phyloP scores from a whole-genome alignment of 2,888 invertebrate genomes.

The Gymnocheta viridis region DNA sequence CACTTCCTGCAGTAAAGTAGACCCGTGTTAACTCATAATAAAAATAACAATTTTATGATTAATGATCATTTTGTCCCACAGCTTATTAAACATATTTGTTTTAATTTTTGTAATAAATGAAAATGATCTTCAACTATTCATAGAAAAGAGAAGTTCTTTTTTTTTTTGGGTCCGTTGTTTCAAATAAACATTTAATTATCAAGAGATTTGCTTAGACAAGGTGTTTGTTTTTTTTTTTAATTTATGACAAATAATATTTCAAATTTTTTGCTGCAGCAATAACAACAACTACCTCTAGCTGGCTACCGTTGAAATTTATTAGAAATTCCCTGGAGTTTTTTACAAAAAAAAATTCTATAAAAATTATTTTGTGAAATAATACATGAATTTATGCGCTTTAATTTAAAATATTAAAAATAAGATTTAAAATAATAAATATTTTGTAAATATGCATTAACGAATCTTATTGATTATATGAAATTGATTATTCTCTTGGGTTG shows the following conservation, averaged over 20 bases:
- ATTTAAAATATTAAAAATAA: constrained; percentile 43
- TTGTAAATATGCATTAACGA: constrained; percentile 58
- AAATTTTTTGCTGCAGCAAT: not conserved
- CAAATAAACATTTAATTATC: constrained; percentile 55
- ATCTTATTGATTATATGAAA: constrained; percentile 45
- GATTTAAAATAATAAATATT: constrained; percentile 49
- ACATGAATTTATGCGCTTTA: constrained; percentile 49
- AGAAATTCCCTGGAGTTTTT: constrained; percentile 35
- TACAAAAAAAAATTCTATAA: not conserved
- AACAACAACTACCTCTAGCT: not conserved
- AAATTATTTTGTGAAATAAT: constrained; percentile 12
- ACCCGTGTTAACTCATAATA: constrained; percentile 17
- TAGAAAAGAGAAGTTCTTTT: not conserved
- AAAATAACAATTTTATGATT: constrained; percentile 68
- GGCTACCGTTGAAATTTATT: constrained; percentile 10
- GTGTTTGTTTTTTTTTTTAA: constrained; percentile 48
- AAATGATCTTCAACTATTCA: constrained; percentile 45
- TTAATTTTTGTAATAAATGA: constrained; percentile 58
- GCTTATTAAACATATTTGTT: constrained; percentile 45
- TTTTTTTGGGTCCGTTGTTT: not conserved
- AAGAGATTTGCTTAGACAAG: constrained; percentile 56
- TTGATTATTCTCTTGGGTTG: constrained; percentile 75
- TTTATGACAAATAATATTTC: constrained; percentile 48
- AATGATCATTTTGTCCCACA: constrained; percentile 65
- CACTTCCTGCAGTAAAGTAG: constrained; percentile 44